Evolutionary conservation across 1,140 invertebrate species (phyloP).

Genomic region (Leptoteleia sp.): DNA sequence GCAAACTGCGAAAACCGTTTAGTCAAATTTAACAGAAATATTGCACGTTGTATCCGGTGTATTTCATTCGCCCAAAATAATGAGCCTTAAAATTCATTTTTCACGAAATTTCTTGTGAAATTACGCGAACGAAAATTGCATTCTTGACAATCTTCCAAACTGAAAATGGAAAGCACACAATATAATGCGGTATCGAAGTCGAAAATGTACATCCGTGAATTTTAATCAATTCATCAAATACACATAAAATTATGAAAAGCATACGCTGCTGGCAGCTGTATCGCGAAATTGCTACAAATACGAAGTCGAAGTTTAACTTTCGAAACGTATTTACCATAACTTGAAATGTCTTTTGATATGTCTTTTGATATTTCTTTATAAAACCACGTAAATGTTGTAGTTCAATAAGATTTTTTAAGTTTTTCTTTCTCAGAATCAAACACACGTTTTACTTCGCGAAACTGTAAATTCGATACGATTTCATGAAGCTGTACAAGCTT

Average conservation of each 20-base stretch:
- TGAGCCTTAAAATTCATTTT: neutral
- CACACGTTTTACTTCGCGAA: no score
- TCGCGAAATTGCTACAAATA: conserved; percentile 16
- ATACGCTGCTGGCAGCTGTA: conserved; percentile 14
- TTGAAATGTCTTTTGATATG: no score
- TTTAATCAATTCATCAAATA: no score
- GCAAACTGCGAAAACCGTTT: neutral
- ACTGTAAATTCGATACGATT: no score
- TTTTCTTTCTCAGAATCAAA: no score
- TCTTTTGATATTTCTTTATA: no score
- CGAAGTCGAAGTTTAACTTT: conserved; percentile 11
- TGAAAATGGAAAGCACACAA: neutral
- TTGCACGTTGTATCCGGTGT: neutral
- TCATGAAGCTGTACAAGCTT: no score
- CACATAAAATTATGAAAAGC: conserved; percentile 8
- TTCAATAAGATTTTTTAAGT: conserved; percentile 6
- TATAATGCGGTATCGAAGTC: neutral
- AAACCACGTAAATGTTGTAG: conserved; percentile 23
- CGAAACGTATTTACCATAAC: conserved; percentile 19
- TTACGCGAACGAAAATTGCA: no score
- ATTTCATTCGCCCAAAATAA: neutral
- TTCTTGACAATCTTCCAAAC: neutral
- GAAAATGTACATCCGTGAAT: no score
- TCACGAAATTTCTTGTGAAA: neutral
- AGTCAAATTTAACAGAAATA: conserved; percentile 17